phyloP scores from a whole-genome alignment of 2,113 vertebrate genomes.

The Poicephalus meyeri region DNA sequence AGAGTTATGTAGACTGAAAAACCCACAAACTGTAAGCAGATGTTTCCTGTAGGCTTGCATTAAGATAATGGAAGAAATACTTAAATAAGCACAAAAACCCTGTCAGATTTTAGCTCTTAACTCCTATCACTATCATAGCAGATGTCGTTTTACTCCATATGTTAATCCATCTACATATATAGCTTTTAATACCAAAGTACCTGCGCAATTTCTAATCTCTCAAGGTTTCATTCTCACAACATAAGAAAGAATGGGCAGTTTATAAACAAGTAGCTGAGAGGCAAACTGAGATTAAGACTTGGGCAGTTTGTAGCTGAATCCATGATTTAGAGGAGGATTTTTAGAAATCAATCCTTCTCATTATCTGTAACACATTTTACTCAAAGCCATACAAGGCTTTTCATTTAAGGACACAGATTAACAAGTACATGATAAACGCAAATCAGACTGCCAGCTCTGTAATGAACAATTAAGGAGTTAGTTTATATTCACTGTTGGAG shows the following conservation, averaged over 20 bases:
- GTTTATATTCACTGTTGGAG: slow-evolving; percentile 20
- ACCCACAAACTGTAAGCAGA: not conserved
- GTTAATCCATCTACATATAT: not conserved
- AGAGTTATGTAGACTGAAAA: not conserved
- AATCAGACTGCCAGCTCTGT: not conserved
- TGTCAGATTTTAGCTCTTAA: not conserved
- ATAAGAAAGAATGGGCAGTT: not conserved
- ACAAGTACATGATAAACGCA: not conserved
- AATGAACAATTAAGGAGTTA: slow-evolving; percentile 13
- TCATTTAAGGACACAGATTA: slow-evolving; percentile 43
- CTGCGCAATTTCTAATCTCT: not conserved
- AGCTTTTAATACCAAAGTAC: not conserved
- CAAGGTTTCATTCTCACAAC: not conserved
- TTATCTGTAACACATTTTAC: not conserved
- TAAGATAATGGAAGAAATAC: not conserved
- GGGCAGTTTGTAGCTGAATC: not conserved
- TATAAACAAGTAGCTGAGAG: not conserved
- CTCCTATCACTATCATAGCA: not conserved
- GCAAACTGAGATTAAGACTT: not conserved
- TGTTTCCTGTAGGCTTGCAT: not conserved
- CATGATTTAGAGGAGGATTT: not conserved
- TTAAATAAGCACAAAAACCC: not conserved
- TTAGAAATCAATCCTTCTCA: not conserved
- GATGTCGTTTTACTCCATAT: not conserved
- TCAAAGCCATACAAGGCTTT: not conserved